Evolutionary conservation across 2,888 invertebrate genomes (phyloP), one percentile per base, ranked within the genome.

Genomic region (Koerneria pararmatus): DNA sequence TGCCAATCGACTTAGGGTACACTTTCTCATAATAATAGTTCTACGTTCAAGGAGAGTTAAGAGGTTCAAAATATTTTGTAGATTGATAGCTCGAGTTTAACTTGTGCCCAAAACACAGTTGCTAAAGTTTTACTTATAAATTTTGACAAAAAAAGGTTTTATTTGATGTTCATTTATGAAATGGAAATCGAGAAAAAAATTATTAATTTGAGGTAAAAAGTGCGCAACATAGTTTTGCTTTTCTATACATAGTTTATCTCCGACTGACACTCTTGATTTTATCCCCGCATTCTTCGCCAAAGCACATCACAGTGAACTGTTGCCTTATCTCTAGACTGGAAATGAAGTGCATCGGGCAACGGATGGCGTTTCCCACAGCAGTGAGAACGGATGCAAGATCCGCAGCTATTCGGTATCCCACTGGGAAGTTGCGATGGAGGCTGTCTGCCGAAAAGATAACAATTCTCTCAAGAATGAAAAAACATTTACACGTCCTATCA

Each of bases 301-400:
- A 76, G 41, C 75, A 64, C 71, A 78, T 68, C 27, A 72, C 69
- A 37, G 70, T 41, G 61, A 78, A 77, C 54, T 82, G 78, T n/a
- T 76, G 73, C 27, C 82, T 74, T 46, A 82, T 78, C 64, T 82
- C 82, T 1, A 72, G 72, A 62, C 80, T 80, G 48, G 77, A 74
- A 61, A 75, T 69, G 41, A 82, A 71, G 58, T 82, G 80, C 4
- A 80, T 79, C 3, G 82, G 82, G 59, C 74, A 80, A 49, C 82
- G 68, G n/a, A 82, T 77, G 6, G 80, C 82, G 61, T 81, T 81
- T 6, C 82, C 81, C 24, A 80, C 69, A 15, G 53, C 76, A 8
- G 82, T 80, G 1, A 82, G 71, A 53, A 82, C 66, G 19, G 76
- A 75, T 3, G 82, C 77, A 3, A 72, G 59, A 58, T 82, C 82